These are phyloP conservation scores for Erpetoichthys calabaricus DNA, from an alignment of 2,797 vertebrate genomes.

Conservation along the genomic window DNA sequence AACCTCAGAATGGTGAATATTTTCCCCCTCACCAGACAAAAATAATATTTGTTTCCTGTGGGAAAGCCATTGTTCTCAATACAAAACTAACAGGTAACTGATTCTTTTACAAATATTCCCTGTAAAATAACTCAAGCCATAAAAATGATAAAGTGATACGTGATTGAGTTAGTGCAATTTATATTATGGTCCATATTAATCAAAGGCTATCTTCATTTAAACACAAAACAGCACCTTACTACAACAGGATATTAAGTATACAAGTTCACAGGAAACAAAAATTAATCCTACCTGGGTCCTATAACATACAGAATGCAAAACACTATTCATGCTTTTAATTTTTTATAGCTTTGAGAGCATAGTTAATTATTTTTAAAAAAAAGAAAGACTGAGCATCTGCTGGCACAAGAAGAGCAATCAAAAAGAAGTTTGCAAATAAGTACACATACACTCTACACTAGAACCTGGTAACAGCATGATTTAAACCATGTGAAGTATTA, in stretches of 20 bases:
- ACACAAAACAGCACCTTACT: too few species aligned
- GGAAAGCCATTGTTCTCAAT: conserved; percentile 17
- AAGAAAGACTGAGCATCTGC: conserved; percentile 69
- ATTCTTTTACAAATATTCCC: too few species aligned
- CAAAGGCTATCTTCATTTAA: too few species aligned
- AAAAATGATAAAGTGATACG: too few species aligned
- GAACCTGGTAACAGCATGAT: too few species aligned
- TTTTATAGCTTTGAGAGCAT: conserved; percentile 58
- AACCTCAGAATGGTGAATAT: conserved; percentile 47
- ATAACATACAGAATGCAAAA: conserved; percentile 74
- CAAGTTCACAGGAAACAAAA: conserved; percentile 90
- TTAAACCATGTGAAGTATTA: too few species aligned
- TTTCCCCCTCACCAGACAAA: conserved; percentile 38
- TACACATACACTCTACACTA: neutral
- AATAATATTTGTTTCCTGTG: conserved; percentile 66
- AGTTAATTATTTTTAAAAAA: conserved; percentile 55
- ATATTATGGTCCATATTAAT: too few species aligned
- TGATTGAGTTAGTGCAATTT: too few species aligned
- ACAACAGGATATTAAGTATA: conserved; percentile 1
- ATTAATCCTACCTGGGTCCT: conserved; percentile 74
- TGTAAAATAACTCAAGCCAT: too few species aligned
- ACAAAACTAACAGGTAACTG: too few species aligned
- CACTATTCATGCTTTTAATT: conserved; percentile 82
- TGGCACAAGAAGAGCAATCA: conserved; percentile 52
- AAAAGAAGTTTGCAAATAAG: neutral